Percentiles rank a stretch among this genome's conserved stretches.
These are phyloP conservation scores for Pycnonotus jocosus DNA, from an alignment of 2,113 vertebrate species.

Conservation along the genomic window DNA sequence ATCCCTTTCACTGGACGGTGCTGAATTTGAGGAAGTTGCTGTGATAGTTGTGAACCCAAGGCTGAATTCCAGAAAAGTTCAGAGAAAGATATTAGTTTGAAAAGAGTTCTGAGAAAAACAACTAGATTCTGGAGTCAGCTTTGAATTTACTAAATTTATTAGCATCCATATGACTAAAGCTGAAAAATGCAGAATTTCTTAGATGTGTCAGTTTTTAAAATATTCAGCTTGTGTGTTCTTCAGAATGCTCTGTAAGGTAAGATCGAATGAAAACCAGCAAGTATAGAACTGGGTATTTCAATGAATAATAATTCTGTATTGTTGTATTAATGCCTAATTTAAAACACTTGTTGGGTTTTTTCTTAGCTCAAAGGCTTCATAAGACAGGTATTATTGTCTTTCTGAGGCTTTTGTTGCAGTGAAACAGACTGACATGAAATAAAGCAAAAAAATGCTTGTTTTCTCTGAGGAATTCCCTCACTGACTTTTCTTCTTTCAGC, in stretches of 20 bases:
- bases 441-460: background rate
- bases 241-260: background rate
- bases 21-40: background rate
- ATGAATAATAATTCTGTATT: background rate
- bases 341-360: background rate
- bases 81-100: background rate
- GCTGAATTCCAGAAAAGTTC: background rate
- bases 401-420: background rate
- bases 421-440: background rate
- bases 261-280: background rate
- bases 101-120: background rate
- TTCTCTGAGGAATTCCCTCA: background rate
- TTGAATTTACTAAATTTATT: background rate
- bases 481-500: background rate
- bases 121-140: background rate
- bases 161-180: background rate
- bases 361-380: background rate
- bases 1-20: background rate
- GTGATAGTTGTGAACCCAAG: background rate
- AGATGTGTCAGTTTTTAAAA: background rate
- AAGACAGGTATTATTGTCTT: background rate
- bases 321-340: background rate
- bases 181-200: background rate
- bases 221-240: background rate
- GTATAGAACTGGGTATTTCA: background rate